Base-by-base conservation (phyloP, 2,113 vertebrate species). In the Triplophysa dalaica region DNA sequence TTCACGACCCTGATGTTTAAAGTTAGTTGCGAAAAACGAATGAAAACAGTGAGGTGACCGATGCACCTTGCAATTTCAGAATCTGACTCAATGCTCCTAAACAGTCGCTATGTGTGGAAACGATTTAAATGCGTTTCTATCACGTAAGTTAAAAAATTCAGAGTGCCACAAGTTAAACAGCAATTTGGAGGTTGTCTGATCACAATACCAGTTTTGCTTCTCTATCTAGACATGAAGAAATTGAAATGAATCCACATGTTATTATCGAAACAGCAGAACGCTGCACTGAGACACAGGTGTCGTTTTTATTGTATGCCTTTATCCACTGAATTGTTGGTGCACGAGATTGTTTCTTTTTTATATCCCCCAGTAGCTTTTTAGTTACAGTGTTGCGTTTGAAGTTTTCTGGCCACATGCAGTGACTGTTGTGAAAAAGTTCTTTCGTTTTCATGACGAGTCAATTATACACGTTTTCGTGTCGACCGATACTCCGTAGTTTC, bases 31-130 rank as follows among this genome's bases (percentile, higher is more conserved):
- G 3, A 29, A 29, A 29, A 3, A 29, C 4, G 29, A 29, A 29
- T 29, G 29, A 29, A 29, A 29, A 29, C 29, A 29, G 4, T 29
- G 29, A 29, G 29, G 3, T 29, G 3, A 29, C 4, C 29, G 29
- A 0, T 29, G 29, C 61, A 75, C 33, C 33, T 54, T 43, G 56
- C 56, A 74, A 67, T 78, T 81, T 69, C 75, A 81, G 74, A 65
- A 84, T 81, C 62, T 62, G 75, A 81, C 78, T 76, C 78, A 77
- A 81, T 84, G 78, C 43, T 48, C 63, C 56, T 81, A 60, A 81
- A 70, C 75, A 69, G 24, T 58, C 54, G 64, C 43, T 69, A 81
- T 81, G 81, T 81, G 78, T 81, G 54, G 45, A 33, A 77, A 63
- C 45, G 6, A 50, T 54, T 69, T 74, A 79, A 81, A 38, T 38